Base-by-base conservation (phyloP, 2,888 invertebrate genomes). In the Blastobasis lacticolella region DNA sequence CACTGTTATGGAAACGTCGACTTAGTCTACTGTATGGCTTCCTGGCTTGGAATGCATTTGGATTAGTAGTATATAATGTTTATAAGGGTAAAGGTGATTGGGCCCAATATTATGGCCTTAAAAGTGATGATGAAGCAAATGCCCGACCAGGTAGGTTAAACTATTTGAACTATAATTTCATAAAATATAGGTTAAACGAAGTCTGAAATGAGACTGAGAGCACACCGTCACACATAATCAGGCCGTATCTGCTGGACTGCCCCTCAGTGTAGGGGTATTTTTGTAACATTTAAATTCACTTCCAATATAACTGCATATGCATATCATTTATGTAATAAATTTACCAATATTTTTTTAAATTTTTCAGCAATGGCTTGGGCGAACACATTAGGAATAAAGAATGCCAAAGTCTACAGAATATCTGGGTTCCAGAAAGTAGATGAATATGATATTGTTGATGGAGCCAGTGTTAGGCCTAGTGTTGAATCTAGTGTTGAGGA, bases 41-140 rank as follows among this genome's bases (percentile, higher is more conserved):
- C 45, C n/a, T 92, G 6, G 91, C 92, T 9, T 94, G 94, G 94
- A 91, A 94, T 75, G 92, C 92, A 0, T 91, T 93, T 68, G 94
- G 93, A 7, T 63, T 91, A 10, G 90, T 93, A 4, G 59, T 87
- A 23, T 93, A 92, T 62, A 89, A 84, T 75, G 69, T 87, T 8
- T 91, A 84, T 57, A 67, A 82, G 57, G 93, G 93, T 4, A 92
- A 91, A 66, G 84, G 75, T 5, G 92, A 93, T 70, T 93, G 93
- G 93, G 92, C 92, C 0, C 83, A 90, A 61, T 90, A 90, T 60
- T 89, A 92, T 66, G 93, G 93, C 5, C 73, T 90, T 5, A 92
- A 92, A 73, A 72, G 89, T 6, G 90, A 92, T 47, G 91, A 90
- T 55, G 92, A 93, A 57, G 69, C 78, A 10, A 57, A 76, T 4